phyloP scores from a whole-genome alignment of 2,113 vertebrate species.

The Crypturellus undulatus region DNA sequence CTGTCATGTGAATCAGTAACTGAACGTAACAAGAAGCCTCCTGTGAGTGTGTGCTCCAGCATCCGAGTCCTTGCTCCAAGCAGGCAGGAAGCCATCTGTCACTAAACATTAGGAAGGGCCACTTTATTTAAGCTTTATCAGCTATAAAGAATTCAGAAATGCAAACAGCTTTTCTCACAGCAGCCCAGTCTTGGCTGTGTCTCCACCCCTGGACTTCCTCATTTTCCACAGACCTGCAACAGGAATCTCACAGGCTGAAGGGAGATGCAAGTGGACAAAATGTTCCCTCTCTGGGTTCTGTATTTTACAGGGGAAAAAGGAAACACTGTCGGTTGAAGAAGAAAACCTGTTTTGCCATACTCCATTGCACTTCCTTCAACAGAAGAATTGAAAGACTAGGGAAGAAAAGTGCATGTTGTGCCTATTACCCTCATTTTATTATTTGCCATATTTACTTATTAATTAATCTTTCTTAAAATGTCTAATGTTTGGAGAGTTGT shows the following conservation, averaged over 20 bases:
- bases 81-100: neutral
- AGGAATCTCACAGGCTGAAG: neutral
- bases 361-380: rapidly evolving
- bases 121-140: slow-evolving; percentile 35
- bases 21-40: slow-evolving; percentile 26
- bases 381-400: neutral
- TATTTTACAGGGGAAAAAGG: neutral
- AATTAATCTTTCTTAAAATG: neutral
- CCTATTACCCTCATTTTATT: neutral
- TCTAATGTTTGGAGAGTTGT: neutral
- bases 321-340: neutral
- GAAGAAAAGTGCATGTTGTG: rapidly evolving
- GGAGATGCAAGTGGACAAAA: neutral
- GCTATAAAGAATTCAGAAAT: slow-evolving; percentile 6
- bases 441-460: neutral
- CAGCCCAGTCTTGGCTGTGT: neutral
- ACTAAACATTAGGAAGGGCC: neutral
- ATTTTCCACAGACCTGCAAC: neutral
- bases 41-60: slow-evolving; percentile 9
- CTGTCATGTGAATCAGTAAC: neutral
- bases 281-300: neutral
- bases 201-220: neutral
- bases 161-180: slow-evolving; percentile 13
- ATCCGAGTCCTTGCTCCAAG: slow-evolving; percentile 1
- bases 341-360: neutral